Base-by-base conservation (phyloP, 2,797 vertebrate genomes). In the Garrulus glandarius region DNA sequence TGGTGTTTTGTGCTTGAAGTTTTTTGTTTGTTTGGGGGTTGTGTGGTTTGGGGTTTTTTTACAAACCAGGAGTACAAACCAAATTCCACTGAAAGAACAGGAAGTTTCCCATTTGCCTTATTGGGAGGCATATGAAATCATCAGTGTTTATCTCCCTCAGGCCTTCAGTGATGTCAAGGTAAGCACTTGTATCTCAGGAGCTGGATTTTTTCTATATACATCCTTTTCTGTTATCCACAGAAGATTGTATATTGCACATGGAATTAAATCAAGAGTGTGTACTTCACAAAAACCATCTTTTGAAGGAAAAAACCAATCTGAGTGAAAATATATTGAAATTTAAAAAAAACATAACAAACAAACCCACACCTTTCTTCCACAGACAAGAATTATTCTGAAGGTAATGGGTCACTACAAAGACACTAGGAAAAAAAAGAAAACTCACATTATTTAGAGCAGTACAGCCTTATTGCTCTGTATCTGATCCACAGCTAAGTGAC, bases 121-220 rank as follows among this genome's bases (percentile, higher is more conserved):
- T 0, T 39, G 57, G 24, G 29, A 70, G 57, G 8, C 59, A n/a
- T 3, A 6, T 5, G 18, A 56, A 64, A 13, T 7, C n/a, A 29
- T 6, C 24, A 16, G 24, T 44, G 50, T 30, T 70, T 13, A 57
- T 18, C 29, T 44, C 57, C n/a, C 44, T 52, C 3, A 0, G 22
- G 50, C 46, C 59, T 36, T 16, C 34, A 59, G 52, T 6, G 43
- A 56, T 56, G 32, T 5, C 29, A 44, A 83, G 14, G 43, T 22
- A 30, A 76, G 49, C 20, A 29, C n/a, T n/a, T 56, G 4, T 22
- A 17, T 9, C 27, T 43, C 36, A 57, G 43, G 36, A 69, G 14
- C 7, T n/a, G 17, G 2, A 41, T 32, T 61, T 65, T 68, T 47
- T 15, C 47, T 27, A 16, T 5, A 20, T 11, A 47, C 7, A 81